These are phyloP conservation scores for Cryptoprocta ferox DNA, from an alignment of 2,797 vertebrate genomes.

Conservation along the genomic window DNA sequence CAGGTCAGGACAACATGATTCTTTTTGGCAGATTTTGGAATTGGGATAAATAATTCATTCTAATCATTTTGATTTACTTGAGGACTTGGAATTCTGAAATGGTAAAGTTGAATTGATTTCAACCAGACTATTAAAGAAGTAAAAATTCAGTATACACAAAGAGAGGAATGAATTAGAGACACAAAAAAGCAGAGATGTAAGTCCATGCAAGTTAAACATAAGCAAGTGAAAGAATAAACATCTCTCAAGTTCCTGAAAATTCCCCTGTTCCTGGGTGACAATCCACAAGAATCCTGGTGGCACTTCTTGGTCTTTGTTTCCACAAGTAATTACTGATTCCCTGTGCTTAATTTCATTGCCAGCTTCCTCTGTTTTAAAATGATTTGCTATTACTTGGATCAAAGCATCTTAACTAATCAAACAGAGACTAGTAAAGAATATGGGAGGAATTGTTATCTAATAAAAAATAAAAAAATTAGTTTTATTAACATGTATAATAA, in stretches of 20 bases:
- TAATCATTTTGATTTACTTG: not conserved
- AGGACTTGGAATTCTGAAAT: not conserved
- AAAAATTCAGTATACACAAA: not conserved
- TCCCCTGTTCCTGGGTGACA: fast-evolving
- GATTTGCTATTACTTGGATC: not conserved
- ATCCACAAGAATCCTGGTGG: not conserved
- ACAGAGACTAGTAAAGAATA: not conserved
- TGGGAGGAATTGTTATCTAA: not conserved
- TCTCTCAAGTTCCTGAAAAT: not conserved
- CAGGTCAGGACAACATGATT: not conserved
- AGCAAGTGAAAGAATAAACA: not conserved
- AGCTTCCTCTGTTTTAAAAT: not conserved
- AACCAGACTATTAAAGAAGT: not conserved
- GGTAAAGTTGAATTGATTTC: not conserved
- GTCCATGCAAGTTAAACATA: not conserved
- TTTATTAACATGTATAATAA: not conserved
- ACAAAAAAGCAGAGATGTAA: not conserved
- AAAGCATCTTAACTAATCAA: not conserved
- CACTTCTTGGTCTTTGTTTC: not conserved
- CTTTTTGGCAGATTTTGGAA: not conserved
- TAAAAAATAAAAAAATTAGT: not conserved
- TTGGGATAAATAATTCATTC: not conserved
- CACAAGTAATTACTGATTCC: not conserved
- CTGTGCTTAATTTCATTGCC: not conserved
- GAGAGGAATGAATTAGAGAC: not conserved